Evolutionary conservation across 2,797 vertebrate species (phyloP).

Genomic region (Spinibarbus caldwelli): DNA sequence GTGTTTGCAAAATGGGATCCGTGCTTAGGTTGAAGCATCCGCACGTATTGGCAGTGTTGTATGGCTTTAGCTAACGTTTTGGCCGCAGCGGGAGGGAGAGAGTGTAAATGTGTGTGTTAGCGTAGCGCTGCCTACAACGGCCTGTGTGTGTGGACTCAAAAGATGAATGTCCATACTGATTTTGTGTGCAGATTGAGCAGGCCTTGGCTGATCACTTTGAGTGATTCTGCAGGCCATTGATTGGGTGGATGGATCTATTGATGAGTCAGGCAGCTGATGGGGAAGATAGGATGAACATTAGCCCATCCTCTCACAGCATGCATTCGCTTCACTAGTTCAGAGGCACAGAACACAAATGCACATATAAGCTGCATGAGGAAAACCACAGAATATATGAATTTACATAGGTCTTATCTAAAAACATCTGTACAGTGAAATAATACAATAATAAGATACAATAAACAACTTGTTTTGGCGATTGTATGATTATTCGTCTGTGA

Average conservation of each 20-base stretch:
- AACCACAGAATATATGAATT: not conserved
- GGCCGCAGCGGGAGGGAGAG: no score
- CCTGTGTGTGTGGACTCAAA: slow-evolving; percentile 66
- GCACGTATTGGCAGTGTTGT: slow-evolving; percentile 21
- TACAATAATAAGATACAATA: not conserved
- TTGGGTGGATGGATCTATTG: slow-evolving; percentile 84
- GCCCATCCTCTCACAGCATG: slow-evolving; percentile 47
- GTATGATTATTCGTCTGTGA: not conserved
- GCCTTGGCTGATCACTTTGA: slow-evolving; percentile 85
- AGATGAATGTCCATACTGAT: slow-evolving; percentile 86
- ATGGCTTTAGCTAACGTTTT: slow-evolving; percentile 14
- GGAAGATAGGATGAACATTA: slow-evolving; percentile 62
- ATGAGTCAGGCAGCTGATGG: slow-evolving; percentile 69
- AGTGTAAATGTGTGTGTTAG: slow-evolving; percentile 57
- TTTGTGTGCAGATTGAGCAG: slow-evolving; percentile 84
- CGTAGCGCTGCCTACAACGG: slow-evolving; percentile 50
- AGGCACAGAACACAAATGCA: not conserved
- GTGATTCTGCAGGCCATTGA: slow-evolving; percentile 82
- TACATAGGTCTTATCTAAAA: not conserved
- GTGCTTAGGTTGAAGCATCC: slow-evolving; percentile 6
- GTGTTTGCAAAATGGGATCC: slow-evolving; percentile 23
- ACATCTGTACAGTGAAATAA: not conserved
- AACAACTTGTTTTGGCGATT: not conserved
- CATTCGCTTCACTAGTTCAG: no score
- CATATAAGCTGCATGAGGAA: not conserved